Percentiles rank a stretch among this genome's conserved stretches.
Evolutionary conservation across 2,888 invertebrate genomes (phyloP).

Genomic region (Ellobium chinense): DNA sequence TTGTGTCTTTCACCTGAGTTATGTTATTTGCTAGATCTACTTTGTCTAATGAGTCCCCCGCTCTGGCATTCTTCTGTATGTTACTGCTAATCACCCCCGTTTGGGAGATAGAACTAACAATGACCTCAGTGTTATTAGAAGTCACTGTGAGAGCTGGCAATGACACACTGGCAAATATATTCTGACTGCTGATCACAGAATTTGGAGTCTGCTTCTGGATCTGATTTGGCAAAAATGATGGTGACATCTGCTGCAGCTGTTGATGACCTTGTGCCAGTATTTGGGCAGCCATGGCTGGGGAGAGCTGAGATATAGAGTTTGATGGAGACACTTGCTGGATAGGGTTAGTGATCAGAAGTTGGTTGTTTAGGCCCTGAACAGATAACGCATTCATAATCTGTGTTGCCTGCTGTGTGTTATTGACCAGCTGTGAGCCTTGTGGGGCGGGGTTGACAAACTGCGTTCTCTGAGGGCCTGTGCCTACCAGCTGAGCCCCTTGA

Average conservation of each 20-base stretch:
- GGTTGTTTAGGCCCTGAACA: conserved; percentile 48
- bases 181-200: conserved; percentile 7
- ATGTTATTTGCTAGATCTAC: background rate
- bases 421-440: conserved; percentile 17
- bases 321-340: conserved; percentile 45
- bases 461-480: background rate
- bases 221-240: conserved; percentile 42
- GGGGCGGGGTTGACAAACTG: conserved; percentile 19
- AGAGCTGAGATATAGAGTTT: conserved; percentile 33
- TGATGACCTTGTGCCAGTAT: conserved; percentile 39
- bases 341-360: conserved; percentile 48
- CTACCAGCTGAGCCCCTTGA: background rate
- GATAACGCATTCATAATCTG: conserved; percentile 52
- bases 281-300: conserved; percentile 43
- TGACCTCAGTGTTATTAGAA: background rate
- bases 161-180: conserved; percentile 33
- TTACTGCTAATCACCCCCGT: background rate
- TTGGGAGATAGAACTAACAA: background rate
- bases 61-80: conserved; percentile 1
- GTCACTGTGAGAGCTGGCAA: conserved; percentile 23
- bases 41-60: background rate
- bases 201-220: conserved; percentile 20
- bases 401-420: conserved; percentile 9
- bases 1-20: conserved; percentile 17
- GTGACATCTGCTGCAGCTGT: conserved; percentile 45